phyloP scores from a whole-genome alignment of 37 sponge, comb jelly and placozoan species.

The Ephydatia muelleri region DNA sequence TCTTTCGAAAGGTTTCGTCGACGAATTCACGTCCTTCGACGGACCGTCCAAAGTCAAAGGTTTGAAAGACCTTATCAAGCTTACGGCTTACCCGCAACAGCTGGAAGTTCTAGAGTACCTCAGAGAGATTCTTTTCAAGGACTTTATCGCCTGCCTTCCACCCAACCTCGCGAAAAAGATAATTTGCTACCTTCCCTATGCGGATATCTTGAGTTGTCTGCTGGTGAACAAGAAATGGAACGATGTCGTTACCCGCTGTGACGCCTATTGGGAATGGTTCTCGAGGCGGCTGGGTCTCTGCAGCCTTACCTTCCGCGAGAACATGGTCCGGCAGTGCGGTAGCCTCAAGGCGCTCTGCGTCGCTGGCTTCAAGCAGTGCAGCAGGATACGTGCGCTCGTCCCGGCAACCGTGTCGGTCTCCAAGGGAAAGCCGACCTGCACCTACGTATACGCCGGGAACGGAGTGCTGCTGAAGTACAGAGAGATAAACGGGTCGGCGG shows the following conservation, averaged over 20 bases:
- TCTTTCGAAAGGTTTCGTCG: too few species aligned
- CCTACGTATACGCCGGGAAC: constrained; percentile 38
- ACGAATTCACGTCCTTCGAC: constrained; percentile 16
- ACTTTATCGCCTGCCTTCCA: constrained; percentile 42
- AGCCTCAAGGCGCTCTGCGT: constrained; percentile 12
- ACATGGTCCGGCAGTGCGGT: neutral
- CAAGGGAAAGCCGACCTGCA: constrained; percentile 4
- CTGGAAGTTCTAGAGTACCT: constrained; percentile 28
- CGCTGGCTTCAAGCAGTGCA: constrained; percentile 24
- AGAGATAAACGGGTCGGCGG: constrained; percentile 20
- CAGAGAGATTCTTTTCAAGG: constrained; percentile 27
- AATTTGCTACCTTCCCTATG: constrained; percentile 24
- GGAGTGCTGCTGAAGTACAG: constrained; percentile 33
- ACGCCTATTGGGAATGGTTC: constrained; percentile 26
- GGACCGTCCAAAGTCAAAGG: neutral
- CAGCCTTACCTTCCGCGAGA: neutral
- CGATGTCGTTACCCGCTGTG: constrained; percentile 15
- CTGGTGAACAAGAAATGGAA: constrained; percentile 56
- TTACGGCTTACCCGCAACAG: constrained; percentile 45
- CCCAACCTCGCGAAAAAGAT: constrained; percentile 8
- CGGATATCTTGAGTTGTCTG: constrained; percentile 29
- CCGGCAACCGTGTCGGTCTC: neutral
- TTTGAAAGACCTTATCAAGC: constrained; percentile 27
- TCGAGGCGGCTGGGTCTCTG: constrained; percentile 21
- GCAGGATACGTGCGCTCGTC: neutral